Conservation (phyloP, 2,797 vertebrate species). For the Orientallactaga sibirica region DNA sequence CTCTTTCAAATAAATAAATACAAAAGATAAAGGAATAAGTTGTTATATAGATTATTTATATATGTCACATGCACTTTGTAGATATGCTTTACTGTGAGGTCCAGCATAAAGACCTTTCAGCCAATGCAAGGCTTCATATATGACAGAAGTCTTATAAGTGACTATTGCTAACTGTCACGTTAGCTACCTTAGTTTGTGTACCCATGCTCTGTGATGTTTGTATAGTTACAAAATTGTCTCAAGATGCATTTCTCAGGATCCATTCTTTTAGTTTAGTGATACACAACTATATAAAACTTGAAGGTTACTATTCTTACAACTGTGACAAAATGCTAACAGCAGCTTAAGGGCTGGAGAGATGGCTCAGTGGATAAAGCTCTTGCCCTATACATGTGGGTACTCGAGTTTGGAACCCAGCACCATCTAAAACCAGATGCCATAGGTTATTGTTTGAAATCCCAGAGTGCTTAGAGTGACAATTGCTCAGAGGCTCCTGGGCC, state of each 20-base stretch:
- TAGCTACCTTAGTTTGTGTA: not conserved
- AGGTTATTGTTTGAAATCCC: too few species aligned
- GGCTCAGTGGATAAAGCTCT: too few species aligned
- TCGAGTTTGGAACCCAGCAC: too few species aligned
- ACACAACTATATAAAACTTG: not conserved
- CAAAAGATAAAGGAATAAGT: not conserved
- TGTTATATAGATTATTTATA: not conserved
- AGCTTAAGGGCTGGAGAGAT: too few species aligned
- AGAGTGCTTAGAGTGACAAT: too few species aligned
- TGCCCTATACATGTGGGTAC: too few species aligned
- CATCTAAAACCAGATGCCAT: too few species aligned
- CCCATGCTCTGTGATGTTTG: too few species aligned
- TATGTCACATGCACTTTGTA: not conserved
- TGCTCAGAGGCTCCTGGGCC: too few species aligned
- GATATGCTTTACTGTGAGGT: not conserved
- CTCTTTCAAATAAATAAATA: not conserved
- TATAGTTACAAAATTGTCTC: not conserved
- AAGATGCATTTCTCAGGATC: not conserved
- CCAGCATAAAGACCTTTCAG: not conserved
- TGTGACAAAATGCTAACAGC: too few species aligned
- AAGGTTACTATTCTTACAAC: too few species aligned
- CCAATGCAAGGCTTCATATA: not conserved
- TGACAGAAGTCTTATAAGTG: not conserved
- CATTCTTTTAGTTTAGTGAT: not conserved
- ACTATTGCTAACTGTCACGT: not conserved